phyloP scores from a whole-genome alignment of 2,797 vertebrate genomes.

The Gallirallus australis region DNA sequence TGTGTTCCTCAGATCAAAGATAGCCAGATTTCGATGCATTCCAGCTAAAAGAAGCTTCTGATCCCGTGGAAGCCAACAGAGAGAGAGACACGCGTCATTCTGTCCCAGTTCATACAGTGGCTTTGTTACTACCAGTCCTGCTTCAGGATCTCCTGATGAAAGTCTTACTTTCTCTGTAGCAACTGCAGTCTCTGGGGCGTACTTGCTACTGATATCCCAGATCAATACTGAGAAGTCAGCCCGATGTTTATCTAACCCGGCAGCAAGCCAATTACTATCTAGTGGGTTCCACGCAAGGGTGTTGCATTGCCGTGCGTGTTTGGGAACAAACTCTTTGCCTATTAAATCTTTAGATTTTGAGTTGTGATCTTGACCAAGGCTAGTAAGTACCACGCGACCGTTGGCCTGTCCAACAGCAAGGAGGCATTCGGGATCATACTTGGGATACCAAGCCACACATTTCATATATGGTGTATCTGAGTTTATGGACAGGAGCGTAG shows the following conservation, averaged over 20 bases:
- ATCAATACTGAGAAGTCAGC: constrained; percentile 97
- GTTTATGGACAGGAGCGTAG: constrained; percentile 94
- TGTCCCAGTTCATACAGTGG: constrained; percentile 95
- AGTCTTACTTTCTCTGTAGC: constrained; percentile 91
- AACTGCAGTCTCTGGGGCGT: constrained; percentile 86
- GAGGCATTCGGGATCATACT: constrained; percentile 94
- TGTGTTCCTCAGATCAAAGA: constrained; percentile 96
- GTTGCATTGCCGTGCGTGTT: constrained; percentile 96
- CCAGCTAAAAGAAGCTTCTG: constrained; percentile 95
- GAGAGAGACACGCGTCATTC: constrained; percentile 96
- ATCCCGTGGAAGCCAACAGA: constrained; percentile 96
- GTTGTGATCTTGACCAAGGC: constrained; percentile 94
- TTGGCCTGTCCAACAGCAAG: constrained; percentile 97
- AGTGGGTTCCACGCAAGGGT: constrained; percentile 96
- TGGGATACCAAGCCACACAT: constrained; percentile 98
- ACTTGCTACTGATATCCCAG: constrained; percentile 98
- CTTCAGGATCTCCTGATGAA: constrained; percentile 88
- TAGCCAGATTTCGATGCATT: constrained; percentile 97
- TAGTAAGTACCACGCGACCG: constrained; percentile 94
- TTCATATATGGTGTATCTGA: constrained; percentile 99
- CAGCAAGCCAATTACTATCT: constrained; percentile 95
- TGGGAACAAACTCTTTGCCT: constrained; percentile 98
- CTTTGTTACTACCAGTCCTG: constrained; percentile 91
- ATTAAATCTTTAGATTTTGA: constrained; percentile 93
- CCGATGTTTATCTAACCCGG: constrained; percentile 95